Conservation (phyloP, 2,113 vertebrate species). For the Cyprinus carpio region DNA sequence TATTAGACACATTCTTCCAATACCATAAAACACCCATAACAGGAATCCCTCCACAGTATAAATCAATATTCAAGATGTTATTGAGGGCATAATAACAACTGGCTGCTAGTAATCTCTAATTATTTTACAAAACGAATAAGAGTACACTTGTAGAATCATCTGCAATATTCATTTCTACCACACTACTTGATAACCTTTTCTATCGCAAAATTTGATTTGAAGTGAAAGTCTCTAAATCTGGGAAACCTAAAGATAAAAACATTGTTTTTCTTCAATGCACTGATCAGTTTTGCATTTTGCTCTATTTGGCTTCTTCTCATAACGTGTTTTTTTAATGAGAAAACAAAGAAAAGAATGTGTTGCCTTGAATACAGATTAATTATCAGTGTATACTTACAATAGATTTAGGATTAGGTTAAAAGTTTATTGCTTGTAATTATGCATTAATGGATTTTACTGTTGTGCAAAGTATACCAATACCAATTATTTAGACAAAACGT, state of each 20-base stretch:
- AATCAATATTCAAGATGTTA: background rate
- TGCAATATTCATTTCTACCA: background rate
- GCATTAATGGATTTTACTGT: background rate
- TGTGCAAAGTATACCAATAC: too few species aligned
- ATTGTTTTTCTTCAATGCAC: background rate
- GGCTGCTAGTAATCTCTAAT: background rate
- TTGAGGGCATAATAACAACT: background rate
- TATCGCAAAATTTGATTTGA: background rate
- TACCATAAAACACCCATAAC: constrained; percentile 18
- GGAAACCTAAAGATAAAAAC: background rate
- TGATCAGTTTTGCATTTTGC: background rate
- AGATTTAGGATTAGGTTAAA: background rate
- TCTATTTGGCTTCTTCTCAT: background rate
- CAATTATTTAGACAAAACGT: too few species aligned
- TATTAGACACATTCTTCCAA: constrained; percentile 23
- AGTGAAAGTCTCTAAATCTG: background rate
- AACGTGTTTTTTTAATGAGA: background rate
- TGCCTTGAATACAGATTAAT: background rate
- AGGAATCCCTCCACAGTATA: constrained; percentile 3
- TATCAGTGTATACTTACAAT: background rate
- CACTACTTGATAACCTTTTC: background rate
- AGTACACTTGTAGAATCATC: background rate
- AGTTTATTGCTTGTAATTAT: background rate
- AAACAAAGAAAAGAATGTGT: background rate
- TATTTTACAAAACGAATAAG: background rate